Percentiles rank a stretch among this genome's conserved stretches.
Evolutionary conservation across 37 sponge, comb jelly and placozoan species (phyloP).

Genomic region (Halichondria panicea): DNA sequence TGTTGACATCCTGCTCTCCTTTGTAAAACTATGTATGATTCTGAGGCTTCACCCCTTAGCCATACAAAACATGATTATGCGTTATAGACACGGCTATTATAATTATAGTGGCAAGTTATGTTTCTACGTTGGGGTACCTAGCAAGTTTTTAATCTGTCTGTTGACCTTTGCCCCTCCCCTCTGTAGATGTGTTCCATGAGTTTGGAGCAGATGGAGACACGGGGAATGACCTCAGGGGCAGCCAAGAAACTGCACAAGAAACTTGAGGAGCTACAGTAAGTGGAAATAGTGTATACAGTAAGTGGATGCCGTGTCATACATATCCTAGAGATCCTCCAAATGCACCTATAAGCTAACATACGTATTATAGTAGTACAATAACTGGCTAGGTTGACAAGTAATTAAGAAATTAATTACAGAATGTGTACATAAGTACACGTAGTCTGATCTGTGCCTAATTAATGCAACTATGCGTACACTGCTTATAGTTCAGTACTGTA

Average conservation of each 20-base stretch:
- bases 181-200: conserved; percentile 48
- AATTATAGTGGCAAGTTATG: no score
- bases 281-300: no score
- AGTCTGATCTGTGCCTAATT: not conserved
- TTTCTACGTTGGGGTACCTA: not conserved
- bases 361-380: no score
- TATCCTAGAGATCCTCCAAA: no score
- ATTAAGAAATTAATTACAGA: not conserved
- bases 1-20: no score
- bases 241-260: conserved; percentile 69
- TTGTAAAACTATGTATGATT: no score
- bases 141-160: not conserved
- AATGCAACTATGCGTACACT: not conserved
- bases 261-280: conserved; percentile 69
- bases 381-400: no score
- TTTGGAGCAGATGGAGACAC: conserved; percentile 41
- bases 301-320: no score
- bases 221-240: conserved; percentile 77
- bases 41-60: no score
- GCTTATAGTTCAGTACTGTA: not conserved
- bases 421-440: not conserved
- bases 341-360: no score
- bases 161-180: not conserved
- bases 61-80: no score
- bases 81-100: no score